Conservation (phyloP, 2,113 vertebrate species). For the Anser brachyrhynchus region DNA sequence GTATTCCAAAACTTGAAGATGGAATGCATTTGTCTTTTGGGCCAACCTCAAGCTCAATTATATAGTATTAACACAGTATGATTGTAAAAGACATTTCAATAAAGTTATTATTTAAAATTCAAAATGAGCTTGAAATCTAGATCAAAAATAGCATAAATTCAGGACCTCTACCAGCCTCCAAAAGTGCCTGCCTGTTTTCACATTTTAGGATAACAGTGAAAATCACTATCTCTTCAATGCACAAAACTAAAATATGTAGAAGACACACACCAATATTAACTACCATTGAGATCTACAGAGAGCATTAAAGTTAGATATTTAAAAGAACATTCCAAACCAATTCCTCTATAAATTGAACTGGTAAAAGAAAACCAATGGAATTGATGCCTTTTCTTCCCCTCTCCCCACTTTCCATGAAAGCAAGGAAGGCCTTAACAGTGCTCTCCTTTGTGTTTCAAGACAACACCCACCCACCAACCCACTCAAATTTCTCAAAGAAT, state of each 20-base stretch:
- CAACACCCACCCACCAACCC: background rate
- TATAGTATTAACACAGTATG: background rate
- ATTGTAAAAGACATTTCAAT: background rate
- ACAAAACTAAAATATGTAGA: background rate
- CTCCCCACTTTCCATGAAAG: background rate
- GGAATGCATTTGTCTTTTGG: background rate
- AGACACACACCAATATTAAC: rapidly evolving
- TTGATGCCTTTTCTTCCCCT: background rate
- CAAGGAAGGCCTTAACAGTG: background rate
- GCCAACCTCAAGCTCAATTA: background rate
- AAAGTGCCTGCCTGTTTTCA: background rate
- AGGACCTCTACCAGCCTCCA: background rate
- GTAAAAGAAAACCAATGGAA: too few species aligned
- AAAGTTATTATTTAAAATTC: background rate
- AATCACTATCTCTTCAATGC: background rate
- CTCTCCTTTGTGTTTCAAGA: conserved; percentile 20
- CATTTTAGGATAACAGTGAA: background rate
- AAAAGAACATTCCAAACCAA: rapidly evolving
- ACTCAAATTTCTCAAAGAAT: conserved; percentile 36
- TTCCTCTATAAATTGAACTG: background rate
- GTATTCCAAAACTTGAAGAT: background rate
- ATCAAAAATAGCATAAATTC: background rate
- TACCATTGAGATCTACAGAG: background rate
- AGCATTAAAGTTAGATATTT: background rate
- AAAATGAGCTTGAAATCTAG: background rate